Conservation (phyloP, 2,888 invertebrate genomes). For the Diarsia rubi region DNA sequence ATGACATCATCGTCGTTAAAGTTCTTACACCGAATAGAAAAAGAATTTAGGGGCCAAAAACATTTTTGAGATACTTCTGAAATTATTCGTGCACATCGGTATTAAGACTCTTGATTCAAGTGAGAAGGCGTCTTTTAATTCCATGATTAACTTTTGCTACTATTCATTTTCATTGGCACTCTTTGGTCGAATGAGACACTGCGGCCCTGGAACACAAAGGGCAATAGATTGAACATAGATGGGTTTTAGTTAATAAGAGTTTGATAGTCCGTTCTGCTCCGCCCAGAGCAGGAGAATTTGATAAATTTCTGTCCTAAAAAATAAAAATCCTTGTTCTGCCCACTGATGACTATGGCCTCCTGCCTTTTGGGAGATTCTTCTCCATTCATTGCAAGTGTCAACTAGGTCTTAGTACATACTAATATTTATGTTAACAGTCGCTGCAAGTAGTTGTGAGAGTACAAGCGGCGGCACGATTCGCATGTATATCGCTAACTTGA, state of each 20-base stretch:
- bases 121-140: not conserved
- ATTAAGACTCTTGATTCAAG: not conserved
- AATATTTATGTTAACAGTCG: slow-evolving; percentile 76
- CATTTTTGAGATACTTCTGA: too few species aligned
- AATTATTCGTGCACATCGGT: not conserved
- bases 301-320: too few species aligned
- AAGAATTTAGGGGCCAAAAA: too few species aligned
- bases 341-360: not conserved
- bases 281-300: too few species aligned
- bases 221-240: too few species aligned
- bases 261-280: too few species aligned
- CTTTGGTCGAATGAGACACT: too few species aligned
- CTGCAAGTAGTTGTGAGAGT: slow-evolving; percentile 83
- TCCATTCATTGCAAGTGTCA: not conserved
- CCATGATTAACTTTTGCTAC: not conserved
- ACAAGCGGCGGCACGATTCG: slow-evolving; percentile 80
- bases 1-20: too few species aligned
- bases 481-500: slow-evolving; percentile 77
- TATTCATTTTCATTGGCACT: not conserved
- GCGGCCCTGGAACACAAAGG: too few species aligned
- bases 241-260: too few species aligned
- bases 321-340: too few species aligned
- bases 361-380: not conserved
- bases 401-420: not conserved
- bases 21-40: too few species aligned